phyloP scores from a whole-genome alignment of 2,888 invertebrate species.

The Latheticus oryzae region DNA sequence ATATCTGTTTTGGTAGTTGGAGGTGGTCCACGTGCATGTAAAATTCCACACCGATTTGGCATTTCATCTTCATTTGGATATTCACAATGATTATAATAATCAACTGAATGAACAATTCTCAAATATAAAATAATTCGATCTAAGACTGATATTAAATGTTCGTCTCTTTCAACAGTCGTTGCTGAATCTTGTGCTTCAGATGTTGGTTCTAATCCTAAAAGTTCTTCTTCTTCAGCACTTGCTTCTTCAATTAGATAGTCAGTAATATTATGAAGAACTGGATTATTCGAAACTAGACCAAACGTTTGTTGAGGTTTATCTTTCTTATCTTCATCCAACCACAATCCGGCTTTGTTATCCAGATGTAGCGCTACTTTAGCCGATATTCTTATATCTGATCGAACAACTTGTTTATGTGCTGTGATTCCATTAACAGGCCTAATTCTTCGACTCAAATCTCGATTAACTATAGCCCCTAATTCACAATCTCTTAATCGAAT shows the following conservation, averaged over 20 bases:
- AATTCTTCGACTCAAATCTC: constrained; percentile 94
- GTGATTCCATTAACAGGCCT: constrained; percentile 92
- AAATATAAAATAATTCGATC: constrained; percentile 91
- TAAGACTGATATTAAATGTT: constrained; percentile 76
- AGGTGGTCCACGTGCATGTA: constrained; percentile 93
- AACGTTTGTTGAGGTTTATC: constrained; percentile 67
- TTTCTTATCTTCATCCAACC: constrained; percentile 71
- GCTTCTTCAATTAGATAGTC: constrained; percentile 98
- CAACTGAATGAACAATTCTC: constrained; percentile 96
- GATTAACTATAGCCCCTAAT: constrained; percentile 94
- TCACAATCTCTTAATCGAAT: constrained; percentile 92
- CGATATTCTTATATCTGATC: constrained; percentile 92
- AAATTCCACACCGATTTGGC: constrained; percentile 98
- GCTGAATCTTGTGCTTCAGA: constrained; percentile 66
- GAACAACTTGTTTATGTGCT: constrained; percentile 86
- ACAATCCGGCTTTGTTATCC: constrained; percentile 85
- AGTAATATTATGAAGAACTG: constrained; percentile 95
- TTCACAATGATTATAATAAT: constrained; percentile 99
- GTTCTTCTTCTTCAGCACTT: constrained; percentile 97
- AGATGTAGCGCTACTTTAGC: constrained; percentile 92
- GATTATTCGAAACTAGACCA: constrained; percentile 87
- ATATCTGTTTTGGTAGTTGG: constrained; percentile 83
- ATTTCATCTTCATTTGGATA: constrained; percentile 99
- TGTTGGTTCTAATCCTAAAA: constrained; percentile 76
- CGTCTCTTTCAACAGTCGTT: constrained; percentile 75